phyloP scores from a whole-genome alignment of 1,140 invertebrate species.

The Subanguina moxae region DNA sequence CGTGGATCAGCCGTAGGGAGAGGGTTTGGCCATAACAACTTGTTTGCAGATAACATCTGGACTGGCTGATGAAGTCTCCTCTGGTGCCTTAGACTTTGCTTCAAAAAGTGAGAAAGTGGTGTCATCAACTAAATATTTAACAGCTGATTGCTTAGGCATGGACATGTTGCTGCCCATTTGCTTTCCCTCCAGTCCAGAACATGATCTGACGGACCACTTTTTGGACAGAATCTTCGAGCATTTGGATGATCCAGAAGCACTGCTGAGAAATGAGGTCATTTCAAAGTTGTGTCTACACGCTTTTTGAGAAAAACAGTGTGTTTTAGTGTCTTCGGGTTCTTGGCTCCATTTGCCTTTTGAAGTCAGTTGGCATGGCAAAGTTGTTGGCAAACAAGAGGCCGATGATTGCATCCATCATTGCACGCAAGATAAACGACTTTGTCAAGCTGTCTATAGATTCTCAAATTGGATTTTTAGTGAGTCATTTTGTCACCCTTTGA shows the following conservation, averaged over 20 bases:
- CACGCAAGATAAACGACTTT: constrained; percentile 15
- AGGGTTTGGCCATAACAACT: too few species aligned
- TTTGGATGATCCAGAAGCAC: constrained; percentile 18
- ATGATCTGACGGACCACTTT: constrained; percentile 10
- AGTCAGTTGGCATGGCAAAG: neutral
- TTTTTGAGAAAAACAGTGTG: too few species aligned
- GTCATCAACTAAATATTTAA: too few species aligned
- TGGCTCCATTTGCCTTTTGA: too few species aligned
- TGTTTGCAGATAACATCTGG: constrained; percentile 41
- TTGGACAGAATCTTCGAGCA: constrained; percentile 14
- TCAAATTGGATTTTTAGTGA: constrained; percentile 9
- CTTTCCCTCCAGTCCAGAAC: constrained; percentile 18
- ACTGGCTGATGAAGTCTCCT: constrained; percentile 40
- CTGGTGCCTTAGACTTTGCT: constrained; percentile 37
- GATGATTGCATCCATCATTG: neutral
- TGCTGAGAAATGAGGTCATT: constrained; percentile 27
- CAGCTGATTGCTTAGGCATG: neutral
- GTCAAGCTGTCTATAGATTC: neutral
- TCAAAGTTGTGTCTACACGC: too few species aligned
- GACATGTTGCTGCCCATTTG: constrained; percentile 37
- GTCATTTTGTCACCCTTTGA: too few species aligned
- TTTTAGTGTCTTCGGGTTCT: constrained; percentile 5
- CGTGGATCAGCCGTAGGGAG: too few species aligned
- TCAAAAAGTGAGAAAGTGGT: constrained; percentile 16
- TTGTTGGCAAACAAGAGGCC: neutral